Percentiles rank a stretch among this genome's conserved stretches.
Conservation (phyloP, 2,797 vertebrate species). For the Semotilus atromaculatus region DNA sequence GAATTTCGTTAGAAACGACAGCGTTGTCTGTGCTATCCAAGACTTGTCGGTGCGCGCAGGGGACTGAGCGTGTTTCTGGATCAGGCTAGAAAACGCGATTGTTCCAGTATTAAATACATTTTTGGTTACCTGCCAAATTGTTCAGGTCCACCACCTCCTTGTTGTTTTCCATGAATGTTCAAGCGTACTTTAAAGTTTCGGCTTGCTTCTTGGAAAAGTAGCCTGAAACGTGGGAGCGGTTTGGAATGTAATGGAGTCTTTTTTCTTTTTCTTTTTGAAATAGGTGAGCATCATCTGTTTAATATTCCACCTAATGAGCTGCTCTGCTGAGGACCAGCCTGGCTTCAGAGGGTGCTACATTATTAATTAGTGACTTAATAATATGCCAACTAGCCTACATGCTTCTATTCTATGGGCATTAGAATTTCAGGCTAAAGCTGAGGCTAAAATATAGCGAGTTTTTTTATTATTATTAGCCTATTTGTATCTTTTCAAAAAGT, state of each 20-base stretch:
- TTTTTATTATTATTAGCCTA: background rate
- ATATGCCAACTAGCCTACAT: background rate
- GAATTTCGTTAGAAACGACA: background rate
- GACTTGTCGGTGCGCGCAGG: slow-evolving; percentile 11
- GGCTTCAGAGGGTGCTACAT: slow-evolving; percentile 27
- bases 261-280: background rate
- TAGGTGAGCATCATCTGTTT: slow-evolving; percentile 8
- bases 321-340: background rate
- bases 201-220: background rate
- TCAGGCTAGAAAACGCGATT: background rate
- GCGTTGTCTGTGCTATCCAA: background rate
- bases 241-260: slow-evolving; percentile 34
- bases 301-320: background rate
- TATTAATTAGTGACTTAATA: slow-evolving; percentile 54
- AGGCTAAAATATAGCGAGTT: background rate
- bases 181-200: background rate
- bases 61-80: background rate
- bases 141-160: slow-evolving; percentile 29
- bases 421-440: background rate
- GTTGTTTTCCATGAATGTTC: slow-evolving; percentile 30
- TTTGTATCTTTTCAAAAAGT: background rate
- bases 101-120: background rate
- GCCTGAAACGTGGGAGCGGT: slow-evolving; percentile 58
- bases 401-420: background rate
- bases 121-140: background rate